phyloP scores from a whole-genome alignment of 23 tunicate genomes.

The Phallusia fumigata region DNA sequence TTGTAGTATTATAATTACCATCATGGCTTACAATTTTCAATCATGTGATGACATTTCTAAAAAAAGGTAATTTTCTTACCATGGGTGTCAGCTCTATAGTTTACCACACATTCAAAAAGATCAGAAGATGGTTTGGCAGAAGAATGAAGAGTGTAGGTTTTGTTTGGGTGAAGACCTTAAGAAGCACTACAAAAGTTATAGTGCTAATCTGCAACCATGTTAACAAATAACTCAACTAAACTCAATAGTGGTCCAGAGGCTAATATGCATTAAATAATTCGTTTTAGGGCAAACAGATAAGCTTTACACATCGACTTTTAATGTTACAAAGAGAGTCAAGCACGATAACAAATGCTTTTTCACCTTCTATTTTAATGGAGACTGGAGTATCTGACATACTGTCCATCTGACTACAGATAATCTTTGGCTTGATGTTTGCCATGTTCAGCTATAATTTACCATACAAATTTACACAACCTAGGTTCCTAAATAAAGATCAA shows the following conservation, averaged over 20 bases:
- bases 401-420: neutral
- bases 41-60: too few relatives aligned
- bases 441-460: neutral
- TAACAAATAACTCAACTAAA: too few relatives aligned
- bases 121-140: constrained; percentile 8
- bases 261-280: too few relatives aligned
- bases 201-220: too few relatives aligned
- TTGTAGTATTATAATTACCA: too few relatives aligned
- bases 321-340: too few relatives aligned
- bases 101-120: constrained; percentile 35
- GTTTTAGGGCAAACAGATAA: too few relatives aligned
- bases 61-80: neutral
- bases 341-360: neutral
- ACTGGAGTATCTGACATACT: neutral
- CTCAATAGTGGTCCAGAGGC: too few relatives aligned
- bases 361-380: neutral
- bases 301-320: too few relatives aligned
- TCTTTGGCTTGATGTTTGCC: neutral
- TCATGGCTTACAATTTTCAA: too few relatives aligned
- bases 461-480: too few relatives aligned
- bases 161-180: neutral
- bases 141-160: constrained; percentile 15
- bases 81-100: neutral
- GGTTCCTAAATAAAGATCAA: neutral
- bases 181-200: too few relatives aligned